Evolutionary conservation across 2,113 vertebrate genomes (phyloP), one percentile per base, ranked within the genome.

Genomic region (Seriola quinqueradiata): DNA sequence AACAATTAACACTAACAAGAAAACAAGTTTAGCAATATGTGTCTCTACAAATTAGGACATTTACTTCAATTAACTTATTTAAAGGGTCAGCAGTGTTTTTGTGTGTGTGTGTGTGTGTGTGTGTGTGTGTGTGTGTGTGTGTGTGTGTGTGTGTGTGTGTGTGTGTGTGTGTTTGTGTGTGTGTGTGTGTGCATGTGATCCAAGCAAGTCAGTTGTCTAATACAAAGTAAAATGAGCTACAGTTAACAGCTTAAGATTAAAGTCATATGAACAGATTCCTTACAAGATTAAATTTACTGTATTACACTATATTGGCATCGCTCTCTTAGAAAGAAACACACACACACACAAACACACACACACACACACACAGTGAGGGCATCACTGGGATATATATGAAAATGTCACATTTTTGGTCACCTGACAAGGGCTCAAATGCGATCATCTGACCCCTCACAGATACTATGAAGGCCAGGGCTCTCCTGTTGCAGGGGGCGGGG

Each of bases 391-490:
- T 73, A 80, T 58, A 48, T 58, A 63, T 70, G 46, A 90, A 85
- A 89, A 90, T 90, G 86, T 88, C 89, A 85, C 60, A 87, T 81
- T 75, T 92, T 85, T 79, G 58, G 75, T 88, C 89, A 86, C 59
- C 71, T 88, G 87, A 90, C 78, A 77, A 60, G 71, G 73, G 91
- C 86, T 90, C 76, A 83, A 66, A 83, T 91, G 75, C 88, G 66
- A 87, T 90, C 92, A 91, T 87, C 84, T 85, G 89, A 91, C 75
- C 40, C 60, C 17, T 34, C 59, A 83, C 77, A 82, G 79, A 84
- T 81, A 70, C 67, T 73, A 69, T 86, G 61, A 93, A 93, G 89
- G 92, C 83, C 90, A 91, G 65, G 40, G n/a, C 21, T 90, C 88
- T 90, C 82, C 64, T 87, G 83, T 93, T 93, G 76, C 91, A 89